Evolutionary conservation across 2,113 vertebrate genomes (phyloP).

Genomic region (Merops nubicus): DNA sequence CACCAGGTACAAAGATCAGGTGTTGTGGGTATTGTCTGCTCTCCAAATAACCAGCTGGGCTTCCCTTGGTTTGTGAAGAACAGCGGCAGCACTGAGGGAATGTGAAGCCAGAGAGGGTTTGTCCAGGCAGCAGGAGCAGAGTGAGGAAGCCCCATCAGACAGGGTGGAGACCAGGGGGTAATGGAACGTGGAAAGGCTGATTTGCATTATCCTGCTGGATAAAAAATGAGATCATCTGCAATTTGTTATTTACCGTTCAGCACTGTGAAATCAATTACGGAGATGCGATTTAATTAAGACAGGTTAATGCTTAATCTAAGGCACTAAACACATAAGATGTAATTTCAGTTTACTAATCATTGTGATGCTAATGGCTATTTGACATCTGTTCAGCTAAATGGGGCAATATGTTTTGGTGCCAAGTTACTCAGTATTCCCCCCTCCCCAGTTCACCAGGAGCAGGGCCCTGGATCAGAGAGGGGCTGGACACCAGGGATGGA

Average conservation of each 20-base stretch:
- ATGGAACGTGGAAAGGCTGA: background rate
- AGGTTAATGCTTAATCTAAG: slow-evolving; percentile 62
- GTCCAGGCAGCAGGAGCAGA: background rate
- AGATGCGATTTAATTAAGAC: slow-evolving; percentile 63
- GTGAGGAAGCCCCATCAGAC: background rate
- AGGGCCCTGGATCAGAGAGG: background rate
- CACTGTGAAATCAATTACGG: slow-evolving; percentile 56
- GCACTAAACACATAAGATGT: slow-evolving; percentile 15
- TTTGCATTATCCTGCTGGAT: background rate
- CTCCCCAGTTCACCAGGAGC: background rate
- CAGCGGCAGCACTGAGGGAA: background rate
- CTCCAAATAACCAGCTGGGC: fast-evolving
- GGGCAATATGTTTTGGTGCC: background rate
- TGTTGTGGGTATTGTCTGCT: fast-evolving
- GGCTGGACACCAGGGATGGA: fast-evolving
- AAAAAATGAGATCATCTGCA: slow-evolving; percentile 13
- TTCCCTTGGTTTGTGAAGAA: fast-evolving
- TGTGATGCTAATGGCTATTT: slow-evolving; percentile 49
- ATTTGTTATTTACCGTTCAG: slow-evolving; percentile 57
- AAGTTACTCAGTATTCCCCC: background rate
- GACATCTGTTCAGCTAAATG: slow-evolving; percentile 48
- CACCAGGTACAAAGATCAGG: background rate
- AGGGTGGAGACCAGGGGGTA: background rate
- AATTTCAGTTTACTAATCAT: slow-evolving; percentile 55
- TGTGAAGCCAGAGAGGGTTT: background rate